Percentiles rank a stretch among this genome's conserved stretches.
Conservation (phyloP, 2,797 vertebrate genomes). For the Vultur gryphus region DNA sequence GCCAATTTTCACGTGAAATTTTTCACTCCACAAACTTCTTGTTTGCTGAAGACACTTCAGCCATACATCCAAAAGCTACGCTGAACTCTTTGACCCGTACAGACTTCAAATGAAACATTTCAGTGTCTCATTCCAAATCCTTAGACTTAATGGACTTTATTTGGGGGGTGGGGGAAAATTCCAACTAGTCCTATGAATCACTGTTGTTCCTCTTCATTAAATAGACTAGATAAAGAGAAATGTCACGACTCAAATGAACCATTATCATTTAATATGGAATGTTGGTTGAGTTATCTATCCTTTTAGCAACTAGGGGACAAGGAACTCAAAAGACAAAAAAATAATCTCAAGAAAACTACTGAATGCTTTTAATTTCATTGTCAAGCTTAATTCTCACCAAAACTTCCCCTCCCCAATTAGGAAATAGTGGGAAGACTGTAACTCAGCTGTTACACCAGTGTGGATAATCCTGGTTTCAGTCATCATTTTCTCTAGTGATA, state of each 20-base stretch:
- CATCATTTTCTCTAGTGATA: background rate
- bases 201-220: background rate
- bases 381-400: background rate
- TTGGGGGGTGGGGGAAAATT: background rate
- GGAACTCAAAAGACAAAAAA: background rate
- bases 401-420: background rate
- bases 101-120: background rate
- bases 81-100: background rate
- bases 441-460: background rate
- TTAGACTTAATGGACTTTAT: background rate
- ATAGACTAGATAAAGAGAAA: background rate
- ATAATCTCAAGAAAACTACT: background rate
- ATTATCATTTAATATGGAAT: background rate
- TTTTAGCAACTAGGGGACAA: background rate
- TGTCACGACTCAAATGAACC: background rate
- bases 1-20: background rate
- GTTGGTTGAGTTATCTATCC: background rate
- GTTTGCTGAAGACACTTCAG: background rate
- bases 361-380: background rate
- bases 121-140: background rate
- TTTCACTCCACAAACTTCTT: background rate
- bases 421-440: background rate
- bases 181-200: background rate
- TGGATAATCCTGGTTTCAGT: background rate
- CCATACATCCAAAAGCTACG: background rate